Evolutionary conservation across 2,113 vertebrate genomes (phyloP), one percentile per base, ranked within the genome.

Genomic region (Triplophysa dalaica): DNA sequence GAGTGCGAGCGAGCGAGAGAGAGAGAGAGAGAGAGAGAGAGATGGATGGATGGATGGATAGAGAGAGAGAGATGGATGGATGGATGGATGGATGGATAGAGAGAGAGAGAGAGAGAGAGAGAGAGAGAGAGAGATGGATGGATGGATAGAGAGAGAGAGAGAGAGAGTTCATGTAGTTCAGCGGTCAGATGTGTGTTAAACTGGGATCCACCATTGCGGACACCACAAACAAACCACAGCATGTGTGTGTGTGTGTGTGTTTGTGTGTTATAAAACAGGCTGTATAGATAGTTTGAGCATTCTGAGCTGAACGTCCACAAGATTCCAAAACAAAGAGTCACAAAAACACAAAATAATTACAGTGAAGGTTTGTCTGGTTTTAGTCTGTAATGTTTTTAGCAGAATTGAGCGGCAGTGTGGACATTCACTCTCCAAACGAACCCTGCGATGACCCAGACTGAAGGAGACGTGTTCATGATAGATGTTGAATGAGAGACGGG

Each of bases 221-320:
- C 77, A 79, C 82, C 84, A 77, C 80, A 86, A 84, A 82, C 80
- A 82, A 81, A 82, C 64, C 67, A n/a, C 73, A 38, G 54, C 70
- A 29, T 29, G 3, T 29, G 29, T 29, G 29, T 29, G 26, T 29
- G 50, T 75, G 45, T 17, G 58, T 22, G 62, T 45, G 62, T n/a
- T 21, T 12, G 52, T 17, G 45, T 60, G 62, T 45, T 52, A 81
- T 75, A 63, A 75, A 75, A 62, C 56, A 29, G 16, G 29, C 12
- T 0, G 1, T 75, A 63, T 29, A 75, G 73, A 63, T 24, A 12
- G 58, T 48, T 74, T 63, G 73, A 45, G 41, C 63, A 63, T 75
- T 75, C 21, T 64, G 67, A 17, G n/a, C 43, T 38, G 67, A 63
- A 79, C 14, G 52, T 45, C 24, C 58, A 22, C 78, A 62, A 41